A percentile compares a stretch with the other conserved stretches of the same genome.
These are phyloP conservation scores for Dasyprocta punctata DNA, from an alignment of 2,113 vertebrate genomes.

Conservation along the genomic window DNA sequence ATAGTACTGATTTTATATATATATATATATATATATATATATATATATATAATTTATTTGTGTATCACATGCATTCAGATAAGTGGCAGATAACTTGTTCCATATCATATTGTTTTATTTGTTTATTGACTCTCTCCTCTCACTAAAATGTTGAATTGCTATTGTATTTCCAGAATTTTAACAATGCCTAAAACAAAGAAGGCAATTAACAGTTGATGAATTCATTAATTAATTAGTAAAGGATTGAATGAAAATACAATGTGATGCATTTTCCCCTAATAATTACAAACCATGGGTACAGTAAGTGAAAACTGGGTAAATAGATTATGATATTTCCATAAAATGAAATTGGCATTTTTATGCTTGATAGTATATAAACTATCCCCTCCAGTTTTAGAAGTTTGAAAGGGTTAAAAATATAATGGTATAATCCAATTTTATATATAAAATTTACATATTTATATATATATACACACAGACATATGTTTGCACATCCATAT, in stretches of 20 bases:
- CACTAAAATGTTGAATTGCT: background rate
- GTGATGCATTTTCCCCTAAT: background rate
- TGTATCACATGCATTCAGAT: background rate
- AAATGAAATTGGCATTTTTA: background rate
- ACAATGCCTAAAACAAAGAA: background rate
- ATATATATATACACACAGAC: background rate
- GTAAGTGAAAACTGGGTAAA: background rate
- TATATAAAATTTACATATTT: background rate
- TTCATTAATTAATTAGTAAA: background rate
- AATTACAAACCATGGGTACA: background rate
- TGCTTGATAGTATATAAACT: background rate
- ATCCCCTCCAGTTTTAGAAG: background rate
- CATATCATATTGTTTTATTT: background rate
- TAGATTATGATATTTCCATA: background rate
- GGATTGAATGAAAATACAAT: background rate
- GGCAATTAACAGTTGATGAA: background rate
- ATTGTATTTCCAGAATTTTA: background rate
- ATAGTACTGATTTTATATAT: background rate
- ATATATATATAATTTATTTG: background rate
- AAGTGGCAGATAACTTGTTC: background rate
- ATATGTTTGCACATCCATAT: background rate
- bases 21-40: background rate
- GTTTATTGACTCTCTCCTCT: background rate
- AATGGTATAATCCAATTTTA: background rate
- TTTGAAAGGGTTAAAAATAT: slow-evolving; percentile 35